These are phyloP conservation scores for Zaprionus camerounensis DNA, from an alignment of 1,140 invertebrate species.

Conservation along the genomic window DNA sequence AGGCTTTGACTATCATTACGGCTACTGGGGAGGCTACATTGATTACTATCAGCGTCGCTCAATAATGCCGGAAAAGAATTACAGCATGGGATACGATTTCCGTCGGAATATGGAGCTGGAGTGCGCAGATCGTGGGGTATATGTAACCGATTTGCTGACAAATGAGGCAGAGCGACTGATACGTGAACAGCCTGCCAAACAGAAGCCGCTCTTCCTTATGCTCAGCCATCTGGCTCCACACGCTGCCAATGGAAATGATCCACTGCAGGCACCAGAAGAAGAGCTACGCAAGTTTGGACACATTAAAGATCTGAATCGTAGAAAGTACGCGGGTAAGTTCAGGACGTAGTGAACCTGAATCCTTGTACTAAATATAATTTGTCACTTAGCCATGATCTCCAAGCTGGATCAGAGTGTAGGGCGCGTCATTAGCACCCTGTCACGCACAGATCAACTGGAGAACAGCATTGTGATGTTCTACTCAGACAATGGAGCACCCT, in stretches of 20 bases:
- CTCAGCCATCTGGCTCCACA: constrained; percentile 93
- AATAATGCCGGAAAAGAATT: constrained; percentile 85
- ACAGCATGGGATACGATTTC: constrained; percentile 88
- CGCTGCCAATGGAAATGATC: constrained; percentile 88
- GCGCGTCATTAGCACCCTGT: constrained; percentile 89
- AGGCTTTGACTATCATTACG: constrained; percentile 94
- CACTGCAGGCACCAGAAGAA: constrained; percentile 91
- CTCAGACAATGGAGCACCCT: constrained; percentile 91
- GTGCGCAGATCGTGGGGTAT: constrained; percentile 87
- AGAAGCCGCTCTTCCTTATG: constrained; percentile 91
- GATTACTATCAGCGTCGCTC: constrained; percentile 92
- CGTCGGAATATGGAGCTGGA: constrained; percentile 87
- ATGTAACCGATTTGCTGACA: constrained; percentile 92
- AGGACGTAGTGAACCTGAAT: not conserved
- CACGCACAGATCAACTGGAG: constrained; percentile 88
- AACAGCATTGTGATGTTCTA: constrained; percentile 91
- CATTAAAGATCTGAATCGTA: constrained; percentile 89
- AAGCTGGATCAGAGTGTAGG: constrained; percentile 94
- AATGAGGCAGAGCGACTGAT: constrained; percentile 90
- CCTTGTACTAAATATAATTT: no score
- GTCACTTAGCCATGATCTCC: constrained; percentile 91
- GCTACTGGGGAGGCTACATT: constrained; percentile 92
- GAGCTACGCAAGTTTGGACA: constrained; percentile 90
- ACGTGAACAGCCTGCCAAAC: constrained; percentile 86
- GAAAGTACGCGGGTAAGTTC: constrained; percentile 90